These are phyloP conservation scores for Anthophora plumipes DNA, from an alignment of 2,888 invertebrate genomes.

Conservation along the genomic window DNA sequence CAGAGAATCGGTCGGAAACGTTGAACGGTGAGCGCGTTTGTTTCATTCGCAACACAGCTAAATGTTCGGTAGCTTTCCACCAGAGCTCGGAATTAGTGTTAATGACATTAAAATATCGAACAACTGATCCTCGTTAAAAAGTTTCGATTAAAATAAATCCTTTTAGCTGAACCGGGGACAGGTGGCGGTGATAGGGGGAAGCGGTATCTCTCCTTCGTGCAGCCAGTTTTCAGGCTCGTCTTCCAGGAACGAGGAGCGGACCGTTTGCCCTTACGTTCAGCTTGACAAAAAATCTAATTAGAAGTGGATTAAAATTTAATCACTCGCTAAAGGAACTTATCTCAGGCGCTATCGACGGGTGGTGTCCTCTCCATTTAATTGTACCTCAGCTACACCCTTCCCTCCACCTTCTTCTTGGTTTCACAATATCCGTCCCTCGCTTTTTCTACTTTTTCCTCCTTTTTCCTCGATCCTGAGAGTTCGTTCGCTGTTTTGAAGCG, in stretches of 20 bases:
- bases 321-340: slow-evolving; percentile 80
- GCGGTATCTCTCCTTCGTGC: slow-evolving; percentile 26
- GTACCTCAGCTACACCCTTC: slow-evolving; percentile 65
- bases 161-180: slow-evolving; percentile 69
- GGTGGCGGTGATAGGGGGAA: slow-evolving; percentile 40
- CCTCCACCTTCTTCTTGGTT: slow-evolving; percentile 45
- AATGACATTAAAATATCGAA: slow-evolving; percentile 80
- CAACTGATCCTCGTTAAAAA: slow-evolving; percentile 81
- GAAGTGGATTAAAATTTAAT: slow-evolving; percentile 83
- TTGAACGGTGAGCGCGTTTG: slow-evolving; percentile 19
- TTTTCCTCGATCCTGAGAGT: slow-evolving; percentile 19
- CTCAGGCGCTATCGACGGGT: slow-evolving; percentile 76
- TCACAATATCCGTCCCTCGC: slow-evolving; percentile 40
- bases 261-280: slow-evolving; percentile 65
- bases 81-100: slow-evolving; percentile 60
- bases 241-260: slow-evolving; percentile 47
- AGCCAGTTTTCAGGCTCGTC: slow-evolving; percentile 39
- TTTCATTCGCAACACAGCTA: slow-evolving; percentile 28
- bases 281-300: slow-evolving; percentile 81
- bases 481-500: slow-evolving; percentile 51
- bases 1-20: slow-evolving; percentile 27
- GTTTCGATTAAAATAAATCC: slow-evolving; percentile 82
- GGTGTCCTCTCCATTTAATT: slow-evolving; percentile 81
- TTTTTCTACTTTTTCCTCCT: slow-evolving; percentile 33
- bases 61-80: slow-evolving; percentile 18